Evolutionary conservation across 2,113 vertebrate genomes (phyloP).

Genomic region (Dromiciops gliroides): DNA sequence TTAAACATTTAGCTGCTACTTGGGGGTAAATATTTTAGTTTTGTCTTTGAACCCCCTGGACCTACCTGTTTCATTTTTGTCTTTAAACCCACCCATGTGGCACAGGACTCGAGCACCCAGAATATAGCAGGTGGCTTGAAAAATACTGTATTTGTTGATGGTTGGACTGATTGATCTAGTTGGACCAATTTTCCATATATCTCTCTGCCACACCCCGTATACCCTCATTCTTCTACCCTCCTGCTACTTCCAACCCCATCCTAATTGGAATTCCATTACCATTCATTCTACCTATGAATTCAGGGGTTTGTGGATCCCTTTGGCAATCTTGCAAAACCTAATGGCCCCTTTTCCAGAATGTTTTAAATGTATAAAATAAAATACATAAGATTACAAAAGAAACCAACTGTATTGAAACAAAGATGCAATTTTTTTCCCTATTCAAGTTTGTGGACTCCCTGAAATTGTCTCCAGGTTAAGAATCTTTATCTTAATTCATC

Average conservation of each 20-base stretch:
- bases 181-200: too few relatives aligned
- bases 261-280: not conserved
- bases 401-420: not conserved
- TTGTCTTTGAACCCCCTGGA: too few relatives aligned
- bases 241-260: not conserved
- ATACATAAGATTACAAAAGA: not conserved
- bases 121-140: too few relatives aligned
- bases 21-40: too few relatives aligned
- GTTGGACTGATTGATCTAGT: too few relatives aligned
- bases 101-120: too few relatives aligned
- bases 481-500: not conserved
- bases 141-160: too few relatives aligned
- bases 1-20: too few relatives aligned
- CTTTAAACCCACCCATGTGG: too few relatives aligned
- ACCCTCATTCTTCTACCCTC: too few relatives aligned
- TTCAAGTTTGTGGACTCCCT: not conserved
- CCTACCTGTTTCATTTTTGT: too few relatives aligned
- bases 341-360: not conserved
- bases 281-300: not conserved
- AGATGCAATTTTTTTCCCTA: not conserved
- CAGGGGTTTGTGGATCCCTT: not conserved
- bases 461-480: not conserved
- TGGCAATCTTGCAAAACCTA: not conserved
- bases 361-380: not conserved
- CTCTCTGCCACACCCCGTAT: too few relatives aligned